Conservation (phyloP, 53 echinoderm and acorn worm species). For the Apostichopus leukothele region DNA sequence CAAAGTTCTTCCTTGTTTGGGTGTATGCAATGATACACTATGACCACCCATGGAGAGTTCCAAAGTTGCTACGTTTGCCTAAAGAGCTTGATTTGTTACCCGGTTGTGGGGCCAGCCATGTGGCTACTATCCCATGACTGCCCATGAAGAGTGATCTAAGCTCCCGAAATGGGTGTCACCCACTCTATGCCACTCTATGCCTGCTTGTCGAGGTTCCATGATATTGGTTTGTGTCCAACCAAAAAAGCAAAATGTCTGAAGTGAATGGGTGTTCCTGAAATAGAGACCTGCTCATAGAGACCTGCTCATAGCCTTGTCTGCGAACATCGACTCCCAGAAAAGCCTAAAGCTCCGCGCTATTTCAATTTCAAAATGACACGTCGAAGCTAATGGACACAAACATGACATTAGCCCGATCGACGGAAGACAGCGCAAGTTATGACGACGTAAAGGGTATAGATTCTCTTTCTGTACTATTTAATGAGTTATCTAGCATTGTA, state of each 20-base stretch:
- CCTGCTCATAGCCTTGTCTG: slow-evolving; percentile 29
- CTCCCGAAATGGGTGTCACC: background rate
- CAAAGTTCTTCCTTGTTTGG: slow-evolving; percentile 40
- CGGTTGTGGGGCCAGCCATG: background rate
- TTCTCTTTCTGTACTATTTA: background rate
- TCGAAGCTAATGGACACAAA: slow-evolving; percentile 27
- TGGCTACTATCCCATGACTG: background rate
- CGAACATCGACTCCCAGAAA: slow-evolving; percentile 4
- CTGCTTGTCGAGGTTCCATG: background rate
- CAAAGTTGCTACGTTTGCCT: background rate
- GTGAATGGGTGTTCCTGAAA: background rate
- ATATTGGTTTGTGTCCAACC: background rate
- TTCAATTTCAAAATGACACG: background rate
- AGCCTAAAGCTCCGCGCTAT: slow-evolving; percentile 11
- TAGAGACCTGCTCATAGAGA: background rate
- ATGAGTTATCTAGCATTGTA: background rate
- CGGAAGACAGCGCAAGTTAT: slow-evolving; percentile 31
- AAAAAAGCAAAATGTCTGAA: background rate
- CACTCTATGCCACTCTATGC: background rate
- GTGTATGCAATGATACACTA: slow-evolving; percentile 8
- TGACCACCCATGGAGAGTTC: slow-evolving; percentile 13
- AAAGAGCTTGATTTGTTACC: background rate
- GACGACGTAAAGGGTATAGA: slow-evolving; percentile 36
- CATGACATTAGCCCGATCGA: slow-evolving; percentile 31
- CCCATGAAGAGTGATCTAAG: background rate